phyloP scores from a whole-genome alignment of 2,888 invertebrate genomes.

The Hypena proboscidalis region DNA sequence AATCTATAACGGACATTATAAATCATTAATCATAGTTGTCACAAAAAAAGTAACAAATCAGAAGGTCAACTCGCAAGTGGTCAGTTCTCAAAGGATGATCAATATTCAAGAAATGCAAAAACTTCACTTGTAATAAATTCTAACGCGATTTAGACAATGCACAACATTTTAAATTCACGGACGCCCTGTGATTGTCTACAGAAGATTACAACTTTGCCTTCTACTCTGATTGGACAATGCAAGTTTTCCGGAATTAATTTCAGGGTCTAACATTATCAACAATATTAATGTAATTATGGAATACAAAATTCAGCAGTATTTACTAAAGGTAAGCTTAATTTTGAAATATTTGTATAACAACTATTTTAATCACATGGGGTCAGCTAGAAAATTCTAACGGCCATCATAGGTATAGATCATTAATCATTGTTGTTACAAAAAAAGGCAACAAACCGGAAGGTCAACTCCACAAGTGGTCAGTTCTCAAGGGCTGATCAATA shows the following conservation, averaged over 20 bases:
- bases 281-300: no score
- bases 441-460: conserved; percentile 60
- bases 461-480: conserved; percentile 58
- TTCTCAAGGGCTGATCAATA: conserved; percentile 78
- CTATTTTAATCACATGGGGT: no score
- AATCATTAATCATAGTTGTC: conserved; percentile 39
- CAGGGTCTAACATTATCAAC: no score
- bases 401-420: conserved; percentile 41
- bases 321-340: no score
- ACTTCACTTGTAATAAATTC: conserved; percentile 71
- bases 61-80: conserved; percentile 65
- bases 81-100: conserved; percentile 72
- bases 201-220: no score
- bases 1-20: conserved; percentile 35
- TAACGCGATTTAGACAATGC: conserved; percentile 71
- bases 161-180: conserved; percentile 78
- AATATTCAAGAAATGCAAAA: conserved; percentile 82
- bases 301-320: no score
- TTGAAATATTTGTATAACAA: no score
- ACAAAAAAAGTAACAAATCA: conserved; percentile 48
- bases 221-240: no score
- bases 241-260: no score
- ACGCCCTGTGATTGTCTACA: no score
- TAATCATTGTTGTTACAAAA: conserved; percentile 35
- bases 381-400: conserved; percentile 24